Evolutionary conservation across 2,113 vertebrate genomes (phyloP).

Genomic region (human): GRCh38 chr19:37698001-37698500

Average conservation of each 20-base stretch:
- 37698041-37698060: slow-evolving; percentile 14
- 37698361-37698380: neutral
- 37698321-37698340: neutral
- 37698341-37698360: neutral
- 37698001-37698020: neutral
- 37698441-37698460: neutral
- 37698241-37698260: neutral
- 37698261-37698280: neutral
- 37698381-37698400: neutral
- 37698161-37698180: neutral
- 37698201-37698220: neutral
- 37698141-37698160: neutral
- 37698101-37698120: slow-evolving; percentile 2
- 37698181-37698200: neutral
- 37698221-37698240: neutral
- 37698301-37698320: neutral
- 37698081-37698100: neutral
- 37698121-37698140: neutral
- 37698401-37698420: neutral
- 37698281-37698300: neutral
- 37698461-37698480: neutral
- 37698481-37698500: neutral
- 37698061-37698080: neutral
- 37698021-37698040: neutral
- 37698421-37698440: neutral